A percentile compares a stretch with the other conserved stretches of the same genome.
These are phyloP conservation scores for Paralichthys olivaceus DNA, from an alignment of 2,113 vertebrate genomes.

Conservation along the genomic window DNA sequence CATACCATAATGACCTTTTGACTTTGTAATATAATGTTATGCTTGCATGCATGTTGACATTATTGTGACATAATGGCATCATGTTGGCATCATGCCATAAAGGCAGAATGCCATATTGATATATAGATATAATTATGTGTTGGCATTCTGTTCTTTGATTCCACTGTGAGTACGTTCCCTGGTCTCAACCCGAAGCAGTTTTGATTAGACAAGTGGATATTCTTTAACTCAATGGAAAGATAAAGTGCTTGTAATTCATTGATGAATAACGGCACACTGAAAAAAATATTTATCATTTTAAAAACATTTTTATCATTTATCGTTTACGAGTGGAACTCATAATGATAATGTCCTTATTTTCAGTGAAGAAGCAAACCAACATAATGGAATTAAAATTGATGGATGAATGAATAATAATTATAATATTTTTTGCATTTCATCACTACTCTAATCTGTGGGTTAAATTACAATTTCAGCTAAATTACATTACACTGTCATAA, in stretches of 20 bases:
- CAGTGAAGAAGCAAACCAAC: conserved; percentile 1
- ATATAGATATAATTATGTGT: neutral
- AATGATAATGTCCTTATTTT: neutral
- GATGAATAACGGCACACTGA: too few species aligned
- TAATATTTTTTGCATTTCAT: neutral
- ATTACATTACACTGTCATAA: conserved; percentile 1
- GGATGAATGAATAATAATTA: too few species aligned
- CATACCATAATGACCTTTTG: conserved; percentile 6
- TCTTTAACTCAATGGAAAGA: neutral
- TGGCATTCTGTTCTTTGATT: neutral
- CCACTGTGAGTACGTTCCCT: neutral
- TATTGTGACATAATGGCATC: conserved; percentile 1
- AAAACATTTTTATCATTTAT: too few species aligned
- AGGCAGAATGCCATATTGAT: neutral
- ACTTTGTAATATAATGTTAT: conserved; percentile 7
- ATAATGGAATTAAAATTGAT: neutral
- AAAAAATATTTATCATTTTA: too few species aligned
- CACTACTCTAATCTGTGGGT: too few species aligned
- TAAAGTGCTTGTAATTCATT: too few species aligned
- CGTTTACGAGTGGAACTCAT: neutral
- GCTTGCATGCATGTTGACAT: conserved; percentile 1
- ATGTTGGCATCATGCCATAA: conserved; percentile 3
- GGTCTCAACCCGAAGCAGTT: neutral
- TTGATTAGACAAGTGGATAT: neutral
- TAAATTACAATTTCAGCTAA: too few species aligned